phyloP scores from a whole-genome alignment of 2,888 invertebrate genomes.

The Brachyopa scutellaris region DNA sequence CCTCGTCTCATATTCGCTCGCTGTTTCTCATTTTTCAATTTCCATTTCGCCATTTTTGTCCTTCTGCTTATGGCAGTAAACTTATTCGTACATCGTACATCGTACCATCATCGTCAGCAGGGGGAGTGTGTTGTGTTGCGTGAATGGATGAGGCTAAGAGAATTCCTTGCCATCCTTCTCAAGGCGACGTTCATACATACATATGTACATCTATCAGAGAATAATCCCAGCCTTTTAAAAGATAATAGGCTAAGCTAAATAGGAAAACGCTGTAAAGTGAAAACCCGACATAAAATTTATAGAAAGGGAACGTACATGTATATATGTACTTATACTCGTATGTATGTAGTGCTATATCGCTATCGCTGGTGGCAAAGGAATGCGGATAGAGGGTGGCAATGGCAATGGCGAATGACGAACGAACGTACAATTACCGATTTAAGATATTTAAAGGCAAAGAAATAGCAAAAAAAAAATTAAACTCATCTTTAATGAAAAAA shows the following conservation, averaged over 20 bases:
- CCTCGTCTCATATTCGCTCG: slow-evolving; percentile 39
- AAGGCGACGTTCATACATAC: too few relatives aligned
- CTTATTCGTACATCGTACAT: slow-evolving; percentile 23
- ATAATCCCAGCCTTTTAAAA: slow-evolving; percentile 70
- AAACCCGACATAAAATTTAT: slow-evolving; percentile 58
- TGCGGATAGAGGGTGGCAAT: too few relatives aligned
- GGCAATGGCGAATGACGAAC: too few relatives aligned
- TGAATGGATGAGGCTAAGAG: slow-evolving; percentile 45
- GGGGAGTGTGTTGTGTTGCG: slow-evolving; percentile 53
- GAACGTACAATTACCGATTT: slow-evolving; percentile 37
- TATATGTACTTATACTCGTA: background rate
- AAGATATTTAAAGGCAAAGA: slow-evolving; percentile 24
- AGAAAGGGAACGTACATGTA: slow-evolving; percentile 18
- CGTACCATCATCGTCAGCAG: background rate
- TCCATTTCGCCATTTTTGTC: slow-evolving; percentile 65
- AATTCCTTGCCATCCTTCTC: slow-evolving; percentile 48
- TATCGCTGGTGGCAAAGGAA: slow-evolving; percentile 40
- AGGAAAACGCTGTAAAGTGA: slow-evolving; percentile 71
- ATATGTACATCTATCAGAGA: slow-evolving; percentile 46
- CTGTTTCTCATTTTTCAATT: slow-evolving; percentile 66
- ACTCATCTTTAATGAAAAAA: slow-evolving; percentile 3
- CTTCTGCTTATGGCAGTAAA: slow-evolving; percentile 60
- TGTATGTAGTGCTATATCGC: slow-evolving; percentile 23
- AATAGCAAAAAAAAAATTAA: background rate
- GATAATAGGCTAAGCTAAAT: slow-evolving; percentile 72